Conservation (phyloP, 1,140 invertebrate genomes). For the Melitaea cinxia region DNA sequence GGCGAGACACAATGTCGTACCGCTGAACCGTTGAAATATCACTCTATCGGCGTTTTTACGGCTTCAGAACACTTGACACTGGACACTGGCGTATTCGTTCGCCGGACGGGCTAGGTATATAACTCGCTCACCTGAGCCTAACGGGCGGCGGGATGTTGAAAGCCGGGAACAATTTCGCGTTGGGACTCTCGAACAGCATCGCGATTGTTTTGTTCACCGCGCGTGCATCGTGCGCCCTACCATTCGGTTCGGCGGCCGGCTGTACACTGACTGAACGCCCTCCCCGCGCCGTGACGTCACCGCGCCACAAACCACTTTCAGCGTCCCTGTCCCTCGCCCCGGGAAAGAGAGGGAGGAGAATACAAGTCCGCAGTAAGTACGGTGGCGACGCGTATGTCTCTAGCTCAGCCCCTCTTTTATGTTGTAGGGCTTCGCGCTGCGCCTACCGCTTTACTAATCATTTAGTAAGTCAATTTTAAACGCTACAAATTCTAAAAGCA, state of each 20-base stretch:
- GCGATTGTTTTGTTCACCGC: slow-evolving; percentile 71
- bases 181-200: slow-evolving; percentile 79
- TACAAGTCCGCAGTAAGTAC: slow-evolving; percentile 49
- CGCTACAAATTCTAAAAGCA: slow-evolving; percentile 27
- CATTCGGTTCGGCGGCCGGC: slow-evolving; percentile 59
- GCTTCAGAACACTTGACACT: slow-evolving; percentile 52
- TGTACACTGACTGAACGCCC: slow-evolving; percentile 60
- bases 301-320: slow-evolving; percentile 41
- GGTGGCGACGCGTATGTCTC: slow-evolving; percentile 51
- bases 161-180: slow-evolving; percentile 77
- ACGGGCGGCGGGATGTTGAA: slow-evolving; percentile 80
- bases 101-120: slow-evolving; percentile 9
- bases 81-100: slow-evolving; percentile 39
- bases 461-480: slow-evolving; percentile 51
- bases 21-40: slow-evolving; percentile 50
- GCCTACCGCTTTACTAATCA: slow-evolving; percentile 46
- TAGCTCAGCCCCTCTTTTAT: slow-evolving; percentile 53
- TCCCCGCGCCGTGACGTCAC: slow-evolving; percentile 55
- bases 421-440: slow-evolving; percentile 53
- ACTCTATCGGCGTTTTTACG: slow-evolving; percentile 54
- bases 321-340: slow-evolving; percentile 39
- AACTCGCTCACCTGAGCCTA: slow-evolving; percentile 72
- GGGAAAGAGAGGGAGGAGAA: slow-evolving; percentile 32
- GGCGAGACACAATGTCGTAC: slow-evolving; percentile 51
- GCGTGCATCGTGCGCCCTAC: slow-evolving; percentile 68